These are phyloP conservation scores for Acyrthosiphon pisum DNA, from an alignment of 1,140 invertebrate species.

Conservation along the genomic window DNA sequence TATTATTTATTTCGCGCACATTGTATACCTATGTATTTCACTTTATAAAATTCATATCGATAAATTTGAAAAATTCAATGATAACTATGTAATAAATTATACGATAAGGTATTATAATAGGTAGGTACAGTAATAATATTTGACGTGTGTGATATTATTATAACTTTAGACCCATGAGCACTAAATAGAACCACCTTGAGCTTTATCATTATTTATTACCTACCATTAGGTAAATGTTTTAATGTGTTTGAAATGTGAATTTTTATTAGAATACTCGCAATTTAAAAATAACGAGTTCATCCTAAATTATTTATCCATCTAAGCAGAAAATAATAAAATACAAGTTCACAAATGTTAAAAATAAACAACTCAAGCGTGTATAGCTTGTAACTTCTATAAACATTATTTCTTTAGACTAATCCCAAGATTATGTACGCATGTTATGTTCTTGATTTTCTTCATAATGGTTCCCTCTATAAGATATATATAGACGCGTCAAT, in stretches of 20 bases:
- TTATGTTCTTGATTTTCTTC: neutral
- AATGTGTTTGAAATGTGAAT: neutral
- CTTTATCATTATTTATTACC: neutral
- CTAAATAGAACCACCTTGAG: neutral
- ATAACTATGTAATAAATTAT: neutral
- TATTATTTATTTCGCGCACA: neutral
- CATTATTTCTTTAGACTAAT: neutral
- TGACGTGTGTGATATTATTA: neutral
- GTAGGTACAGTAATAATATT: neutral
- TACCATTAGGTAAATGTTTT: neutral
- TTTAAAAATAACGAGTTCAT: neutral
- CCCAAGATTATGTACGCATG: neutral
- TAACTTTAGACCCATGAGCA: neutral
- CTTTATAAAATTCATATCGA: too few species aligned
- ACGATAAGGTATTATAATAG: neutral
- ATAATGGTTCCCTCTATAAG: neutral
- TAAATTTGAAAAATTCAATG: neutral
- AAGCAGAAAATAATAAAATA: neutral
- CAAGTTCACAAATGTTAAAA: neutral
- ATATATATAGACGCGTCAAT: neutral
- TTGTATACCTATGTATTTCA: too few species aligned
- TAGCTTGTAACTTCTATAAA: neutral
- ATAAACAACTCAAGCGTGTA: neutral
- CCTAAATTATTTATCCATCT: neutral
- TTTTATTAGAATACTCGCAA: neutral